Conservation (phyloP, 2,888 invertebrate species). For the Drosophila merina region DNA sequence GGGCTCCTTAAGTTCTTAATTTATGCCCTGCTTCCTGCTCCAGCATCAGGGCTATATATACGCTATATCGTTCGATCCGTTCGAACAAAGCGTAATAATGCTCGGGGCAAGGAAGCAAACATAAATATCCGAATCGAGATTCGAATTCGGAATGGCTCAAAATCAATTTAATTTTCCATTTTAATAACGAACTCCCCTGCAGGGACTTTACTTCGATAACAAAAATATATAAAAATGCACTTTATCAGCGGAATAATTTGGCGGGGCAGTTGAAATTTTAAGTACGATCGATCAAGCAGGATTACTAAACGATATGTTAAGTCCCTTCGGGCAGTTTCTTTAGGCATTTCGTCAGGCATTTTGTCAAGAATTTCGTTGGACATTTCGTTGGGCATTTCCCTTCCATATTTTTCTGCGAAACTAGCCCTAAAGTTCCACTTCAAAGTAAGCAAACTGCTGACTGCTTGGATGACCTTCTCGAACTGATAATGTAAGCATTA, state of each 20-base stretch:
- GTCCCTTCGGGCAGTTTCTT: neutral
- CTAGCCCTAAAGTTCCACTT: neutral
- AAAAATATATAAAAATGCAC: slow-evolving; percentile 25
- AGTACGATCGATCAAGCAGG: slow-evolving; percentile 60
- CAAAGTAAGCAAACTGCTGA: neutral
- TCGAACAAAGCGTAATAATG: slow-evolving; percentile 33
- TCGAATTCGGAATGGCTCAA: slow-evolving; percentile 27
- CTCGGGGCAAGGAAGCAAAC: slow-evolving; percentile 40
- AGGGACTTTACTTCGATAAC: slow-evolving; percentile 43
- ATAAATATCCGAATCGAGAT: slow-evolving; percentile 38
- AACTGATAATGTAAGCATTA: slow-evolving; percentile 1
- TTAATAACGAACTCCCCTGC: slow-evolving; percentile 20
- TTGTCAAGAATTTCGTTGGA: too few relatives aligned
- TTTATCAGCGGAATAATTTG: slow-evolving; percentile 52
- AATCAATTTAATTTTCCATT: slow-evolving; percentile 44
- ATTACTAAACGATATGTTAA: neutral
- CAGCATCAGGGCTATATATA: slow-evolving; percentile 44
- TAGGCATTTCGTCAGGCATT: too few relatives aligned
- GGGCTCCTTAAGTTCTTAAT: slow-evolving; percentile 51
- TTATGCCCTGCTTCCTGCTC: slow-evolving; percentile 65
- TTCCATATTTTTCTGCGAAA: neutral
- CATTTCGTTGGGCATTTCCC: too few relatives aligned
- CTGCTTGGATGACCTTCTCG: slow-evolving; percentile 8
- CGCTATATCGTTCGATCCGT: slow-evolving; percentile 17
- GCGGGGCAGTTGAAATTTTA: slow-evolving; percentile 53